A percentile compares a stretch with the other conserved stretches of the same genome.
These are phyloP conservation scores for Centropyge bicolor DNA, from an alignment of 2,797 vertebrate genomes.

Conservation along the genomic window DNA sequence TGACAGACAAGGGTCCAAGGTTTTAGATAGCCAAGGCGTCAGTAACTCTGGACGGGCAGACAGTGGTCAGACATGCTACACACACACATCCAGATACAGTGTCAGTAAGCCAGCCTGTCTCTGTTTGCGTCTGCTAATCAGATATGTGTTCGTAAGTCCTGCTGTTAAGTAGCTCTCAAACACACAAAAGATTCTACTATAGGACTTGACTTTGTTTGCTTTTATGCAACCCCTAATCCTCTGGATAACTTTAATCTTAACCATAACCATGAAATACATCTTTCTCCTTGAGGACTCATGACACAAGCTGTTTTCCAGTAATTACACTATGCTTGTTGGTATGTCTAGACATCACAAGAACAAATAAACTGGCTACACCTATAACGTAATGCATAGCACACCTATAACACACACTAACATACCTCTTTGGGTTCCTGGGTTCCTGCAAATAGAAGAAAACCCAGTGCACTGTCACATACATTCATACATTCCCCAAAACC, in stretches of 20 bases:
- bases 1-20: conserved; percentile 47
- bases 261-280: conserved; percentile 29
- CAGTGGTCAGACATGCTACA: conserved; percentile 58
- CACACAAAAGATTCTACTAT: conserved; percentile 13
- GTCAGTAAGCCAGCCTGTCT: conserved; percentile 51
- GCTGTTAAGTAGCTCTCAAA: conserved; percentile 36
- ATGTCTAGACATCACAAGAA: conserved; percentile 43
- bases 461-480: neutral
- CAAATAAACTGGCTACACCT: conserved; percentile 5
- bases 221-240: conserved; percentile 27
- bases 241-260: conserved; percentile 26
- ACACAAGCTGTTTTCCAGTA: conserved; percentile 28
- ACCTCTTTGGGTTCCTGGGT: neutral
- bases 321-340: conserved; percentile 18
- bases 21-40: conserved; percentile 77
- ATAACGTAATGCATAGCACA: neutral
- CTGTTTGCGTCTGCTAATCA: conserved; percentile 64
- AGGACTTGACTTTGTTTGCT: conserved; percentile 22
- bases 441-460: conserved; percentile 5
- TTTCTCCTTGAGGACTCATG: conserved; percentile 13
- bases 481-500: neutral
- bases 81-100: conserved; percentile 4
- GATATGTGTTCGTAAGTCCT: conserved; percentile 40
- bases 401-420: neutral
- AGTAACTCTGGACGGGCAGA: conserved; percentile 58